phyloP scores from a whole-genome alignment of 2,888 invertebrate species.

The Synanthedon tipuliformis region DNA sequence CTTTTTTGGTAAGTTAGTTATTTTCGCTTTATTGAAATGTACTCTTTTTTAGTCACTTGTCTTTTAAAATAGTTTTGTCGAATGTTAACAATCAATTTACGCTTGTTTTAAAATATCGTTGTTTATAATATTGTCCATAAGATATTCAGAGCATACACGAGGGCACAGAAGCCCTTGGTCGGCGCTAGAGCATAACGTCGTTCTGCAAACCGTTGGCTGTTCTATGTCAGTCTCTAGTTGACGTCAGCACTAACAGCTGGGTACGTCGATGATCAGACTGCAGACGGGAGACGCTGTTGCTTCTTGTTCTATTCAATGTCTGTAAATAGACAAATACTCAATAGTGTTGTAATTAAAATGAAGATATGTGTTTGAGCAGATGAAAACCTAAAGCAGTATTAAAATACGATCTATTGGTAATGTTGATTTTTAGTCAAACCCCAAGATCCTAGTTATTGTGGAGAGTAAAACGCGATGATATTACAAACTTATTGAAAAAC shows the following conservation, averaged over 20 bases:
- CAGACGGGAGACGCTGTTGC: constrained; percentile 36
- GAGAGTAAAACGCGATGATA: too few relatives aligned
- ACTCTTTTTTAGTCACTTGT: too few relatives aligned
- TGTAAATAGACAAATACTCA: constrained; percentile 15
- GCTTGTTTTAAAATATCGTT: constrained; percentile 1
- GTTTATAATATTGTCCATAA: background rate
- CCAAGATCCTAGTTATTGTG: too few relatives aligned
- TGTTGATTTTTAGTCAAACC: too few relatives aligned
- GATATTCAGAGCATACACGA: constrained; percentile 8
- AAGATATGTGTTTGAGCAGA: too few relatives aligned
- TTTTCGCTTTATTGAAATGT: too few relatives aligned
- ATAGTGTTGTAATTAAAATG: too few relatives aligned
- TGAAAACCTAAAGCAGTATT: too few relatives aligned
- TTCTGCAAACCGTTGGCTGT: constrained; percentile 27
- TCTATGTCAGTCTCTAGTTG: constrained; percentile 51
- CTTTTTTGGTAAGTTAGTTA: too few relatives aligned
- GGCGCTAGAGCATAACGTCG: constrained; percentile 57
- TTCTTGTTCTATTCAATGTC: constrained; percentile 52
- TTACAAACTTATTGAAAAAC: too few relatives aligned
- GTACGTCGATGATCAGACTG: constrained; percentile 30
- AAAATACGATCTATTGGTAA: too few relatives aligned
- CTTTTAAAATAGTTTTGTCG: too few relatives aligned
- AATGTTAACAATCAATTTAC: background rate
- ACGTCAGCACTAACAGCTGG: constrained; percentile 43
- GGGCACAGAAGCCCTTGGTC: constrained; percentile 14